These are phyloP conservation scores for Galaxias olidus DNA, from an alignment of 2,797 vertebrate genomes.

Conservation along the genomic window DNA sequence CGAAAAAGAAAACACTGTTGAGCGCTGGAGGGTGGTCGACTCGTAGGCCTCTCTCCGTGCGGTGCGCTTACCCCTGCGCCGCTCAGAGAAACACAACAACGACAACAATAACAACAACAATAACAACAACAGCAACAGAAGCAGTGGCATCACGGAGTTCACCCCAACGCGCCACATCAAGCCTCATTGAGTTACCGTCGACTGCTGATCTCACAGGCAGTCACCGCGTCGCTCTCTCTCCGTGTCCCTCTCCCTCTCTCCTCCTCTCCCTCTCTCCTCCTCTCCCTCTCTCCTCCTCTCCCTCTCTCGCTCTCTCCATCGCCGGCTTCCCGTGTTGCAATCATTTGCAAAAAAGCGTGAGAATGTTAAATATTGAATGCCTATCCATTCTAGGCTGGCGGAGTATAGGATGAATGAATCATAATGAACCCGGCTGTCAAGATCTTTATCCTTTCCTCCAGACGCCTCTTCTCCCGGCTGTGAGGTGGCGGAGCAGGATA, in stretches of 20 bases:
- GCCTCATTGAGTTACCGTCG: slow-evolving; percentile 33
- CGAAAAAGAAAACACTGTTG: not conserved
- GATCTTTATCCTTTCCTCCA: slow-evolving; percentile 50
- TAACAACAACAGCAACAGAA: slow-evolving; percentile 16
- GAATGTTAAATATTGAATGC: slow-evolving; percentile 71
- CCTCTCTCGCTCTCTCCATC: slow-evolving; percentile 11
- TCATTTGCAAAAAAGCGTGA: slow-evolving; percentile 50
- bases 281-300: not conserved
- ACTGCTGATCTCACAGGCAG: not conserved
- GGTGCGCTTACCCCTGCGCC: no score
- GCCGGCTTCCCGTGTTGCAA: slow-evolving; percentile 45
- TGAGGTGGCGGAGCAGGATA: slow-evolving; percentile 4
- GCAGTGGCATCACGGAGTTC: slow-evolving; percentile 40
- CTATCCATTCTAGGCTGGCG: slow-evolving; percentile 64
- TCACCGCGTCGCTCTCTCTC: not conserved
- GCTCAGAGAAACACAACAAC: not conserved
- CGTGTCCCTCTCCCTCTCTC: slow-evolving; percentile 23
- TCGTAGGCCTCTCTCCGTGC: not conserved
- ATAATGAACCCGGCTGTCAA: slow-evolving; percentile 58
- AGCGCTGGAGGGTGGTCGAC: not conserved
- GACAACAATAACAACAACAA: no score
- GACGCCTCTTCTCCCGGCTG: slow-evolving; percentile 13
- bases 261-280: slow-evolving; percentile 1
- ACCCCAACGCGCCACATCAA: slow-evolving; percentile 17
- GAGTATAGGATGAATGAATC: slow-evolving; percentile 74